phyloP scores from a whole-genome alignment of 2,797 vertebrate genomes.

The Discoglossus pictus region DNA sequence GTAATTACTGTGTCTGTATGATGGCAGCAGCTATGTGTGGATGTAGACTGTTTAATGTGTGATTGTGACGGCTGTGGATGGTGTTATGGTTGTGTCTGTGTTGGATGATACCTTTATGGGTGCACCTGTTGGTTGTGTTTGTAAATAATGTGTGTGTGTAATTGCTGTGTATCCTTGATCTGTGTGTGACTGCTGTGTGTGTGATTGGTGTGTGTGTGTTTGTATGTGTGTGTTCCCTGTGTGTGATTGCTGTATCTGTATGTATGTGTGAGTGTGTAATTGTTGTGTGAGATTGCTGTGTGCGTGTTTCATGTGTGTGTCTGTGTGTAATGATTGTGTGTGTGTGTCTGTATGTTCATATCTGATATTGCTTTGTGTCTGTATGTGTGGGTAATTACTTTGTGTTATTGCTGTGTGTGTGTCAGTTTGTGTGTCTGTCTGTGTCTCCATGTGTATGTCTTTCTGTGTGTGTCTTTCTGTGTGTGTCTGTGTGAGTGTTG shows the following conservation, averaged over 20 bases:
- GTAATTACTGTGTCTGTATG: no score
- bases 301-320: background rate
- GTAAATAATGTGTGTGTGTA: no score
- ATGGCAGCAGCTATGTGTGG: no score
- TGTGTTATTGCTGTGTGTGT: background rate
- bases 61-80: no score
- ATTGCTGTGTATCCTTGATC: no score
- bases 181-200: no score
- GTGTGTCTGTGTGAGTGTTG: background rate
- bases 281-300: background rate
- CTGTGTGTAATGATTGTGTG: background rate
- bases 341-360: background rate
- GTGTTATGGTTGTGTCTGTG: no score
- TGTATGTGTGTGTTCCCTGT: background rate
- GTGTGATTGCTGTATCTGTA: background rate
- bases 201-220: background rate
- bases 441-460: background rate
- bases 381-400: background rate
- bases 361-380: background rate
- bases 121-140: no score
- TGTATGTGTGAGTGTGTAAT: background rate
- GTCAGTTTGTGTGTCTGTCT: background rate
- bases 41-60: no score
- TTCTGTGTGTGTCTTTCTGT: background rate
- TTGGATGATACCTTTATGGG: no score